Conservation (phyloP, 2,888 invertebrate species). For the Heteropelma amictum region DNA sequence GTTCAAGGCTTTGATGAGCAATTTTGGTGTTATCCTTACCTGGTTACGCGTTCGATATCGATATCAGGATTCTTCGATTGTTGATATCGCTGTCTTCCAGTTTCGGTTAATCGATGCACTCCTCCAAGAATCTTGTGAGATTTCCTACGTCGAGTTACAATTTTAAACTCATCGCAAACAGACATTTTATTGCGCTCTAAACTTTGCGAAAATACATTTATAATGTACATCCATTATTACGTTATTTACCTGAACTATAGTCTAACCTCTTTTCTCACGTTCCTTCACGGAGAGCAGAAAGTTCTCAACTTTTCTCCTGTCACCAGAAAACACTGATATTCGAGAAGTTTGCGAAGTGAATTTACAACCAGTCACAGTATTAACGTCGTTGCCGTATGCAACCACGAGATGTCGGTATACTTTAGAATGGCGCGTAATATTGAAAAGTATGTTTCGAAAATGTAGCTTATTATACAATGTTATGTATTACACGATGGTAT, state of each 20-base stretch:
- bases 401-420: no score
- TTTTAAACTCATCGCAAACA: slow-evolving; percentile 53
- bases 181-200: slow-evolving; percentile 39
- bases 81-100: background rate
- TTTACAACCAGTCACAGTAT: no score
- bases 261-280: slow-evolving; percentile 12
- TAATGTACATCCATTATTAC: background rate
- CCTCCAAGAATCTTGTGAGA: slow-evolving; percentile 29
- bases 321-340: no score
- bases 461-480: no score
- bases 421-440: no score
- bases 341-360: no score
- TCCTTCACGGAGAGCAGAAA: no score
- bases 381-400: no score
- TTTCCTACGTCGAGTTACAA: slow-evolving; percentile 58
- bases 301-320: no score
- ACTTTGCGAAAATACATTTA: background rate
- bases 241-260: slow-evolving; percentile 17
- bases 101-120: slow-evolving; percentile 36
- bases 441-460: no score
- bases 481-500: no score
- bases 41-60: slow-evolving; percentile 55
- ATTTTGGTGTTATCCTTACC: slow-evolving; percentile 58
- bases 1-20: background rate
- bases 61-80: slow-evolving; percentile 43